Conservation (phyloP, 2,113 vertebrate species). For the Paradisaea rubra region DNA sequence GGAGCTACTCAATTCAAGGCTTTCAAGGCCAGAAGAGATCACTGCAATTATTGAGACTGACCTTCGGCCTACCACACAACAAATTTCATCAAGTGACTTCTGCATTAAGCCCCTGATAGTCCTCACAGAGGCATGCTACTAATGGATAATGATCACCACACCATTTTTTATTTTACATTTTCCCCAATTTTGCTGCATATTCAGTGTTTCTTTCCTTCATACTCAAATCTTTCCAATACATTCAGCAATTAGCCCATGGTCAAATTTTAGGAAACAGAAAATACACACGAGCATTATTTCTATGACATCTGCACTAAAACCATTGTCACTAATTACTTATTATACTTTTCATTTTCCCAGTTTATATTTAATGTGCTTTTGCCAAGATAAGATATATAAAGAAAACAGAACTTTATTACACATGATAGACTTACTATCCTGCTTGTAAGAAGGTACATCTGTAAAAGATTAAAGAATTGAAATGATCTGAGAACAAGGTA, state of each 20-base stretch:
- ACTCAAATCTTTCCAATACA: background rate
- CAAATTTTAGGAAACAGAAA: background rate
- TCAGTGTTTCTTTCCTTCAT: background rate
- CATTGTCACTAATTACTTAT: background rate
- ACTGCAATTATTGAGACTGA: background rate
- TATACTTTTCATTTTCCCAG: background rate
- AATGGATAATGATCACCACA: background rate
- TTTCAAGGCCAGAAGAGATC: background rate
- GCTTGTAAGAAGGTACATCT: background rate
- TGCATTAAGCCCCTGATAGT: background rate
- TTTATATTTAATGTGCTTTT: background rate
- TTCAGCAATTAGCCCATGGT: background rate
- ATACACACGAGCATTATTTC: background rate
- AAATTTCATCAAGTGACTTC: background rate
- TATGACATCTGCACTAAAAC: background rate
- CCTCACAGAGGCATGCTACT: fast-evolving
- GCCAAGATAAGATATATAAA: background rate
- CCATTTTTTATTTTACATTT: background rate
- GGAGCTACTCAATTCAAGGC: background rate
- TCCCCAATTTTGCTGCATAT: background rate
- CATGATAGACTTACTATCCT: background rate
- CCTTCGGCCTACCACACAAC: background rate
- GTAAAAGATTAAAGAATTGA: slow-evolving; percentile 12
- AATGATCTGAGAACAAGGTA: background rate
- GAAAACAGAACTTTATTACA: background rate